Conservation (phyloP, 2,797 vertebrate genomes). For the Eulemur rubriventer region DNA sequence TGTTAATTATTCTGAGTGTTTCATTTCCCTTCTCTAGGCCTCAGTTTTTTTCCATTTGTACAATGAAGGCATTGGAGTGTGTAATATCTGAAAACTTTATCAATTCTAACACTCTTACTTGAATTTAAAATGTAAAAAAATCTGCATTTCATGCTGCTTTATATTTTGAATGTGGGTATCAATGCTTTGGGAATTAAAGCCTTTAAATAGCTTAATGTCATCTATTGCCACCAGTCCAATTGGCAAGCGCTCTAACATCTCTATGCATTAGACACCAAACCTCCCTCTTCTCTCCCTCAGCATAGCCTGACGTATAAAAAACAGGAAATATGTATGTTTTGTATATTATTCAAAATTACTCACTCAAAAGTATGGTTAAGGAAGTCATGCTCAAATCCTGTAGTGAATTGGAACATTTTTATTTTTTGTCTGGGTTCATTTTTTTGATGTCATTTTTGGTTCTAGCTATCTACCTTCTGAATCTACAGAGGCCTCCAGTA, state of each 20-base stretch:
- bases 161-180: not conserved
- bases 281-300: not conserved
- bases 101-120: not conserved
- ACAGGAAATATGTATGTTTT: not conserved
- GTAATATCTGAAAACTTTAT: not conserved
- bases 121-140: not conserved
- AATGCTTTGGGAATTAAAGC: not conserved
- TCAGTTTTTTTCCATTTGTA: not conserved
- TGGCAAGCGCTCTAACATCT: not conserved
- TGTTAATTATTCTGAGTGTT: not conserved
- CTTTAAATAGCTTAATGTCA: not conserved
- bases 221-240: not conserved
- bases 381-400: not conserved
- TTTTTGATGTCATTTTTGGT: not conserved
- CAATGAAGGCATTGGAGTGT: not conserved
- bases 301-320: not conserved
- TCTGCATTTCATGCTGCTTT: not conserved
- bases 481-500: not conserved
- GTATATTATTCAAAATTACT: constrained; percentile 21
- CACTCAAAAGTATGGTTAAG: not conserved
- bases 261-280: not conserved
- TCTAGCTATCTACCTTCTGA: not conserved
- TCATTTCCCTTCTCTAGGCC: not conserved
- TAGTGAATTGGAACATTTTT: not conserved
- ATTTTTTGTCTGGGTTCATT: not conserved